A percentile compares a stretch with the other conserved stretches of the same genome.
phyloP scores from a whole-genome alignment of 2,888 invertebrate species.

The Habroteleia sp. region DNA sequence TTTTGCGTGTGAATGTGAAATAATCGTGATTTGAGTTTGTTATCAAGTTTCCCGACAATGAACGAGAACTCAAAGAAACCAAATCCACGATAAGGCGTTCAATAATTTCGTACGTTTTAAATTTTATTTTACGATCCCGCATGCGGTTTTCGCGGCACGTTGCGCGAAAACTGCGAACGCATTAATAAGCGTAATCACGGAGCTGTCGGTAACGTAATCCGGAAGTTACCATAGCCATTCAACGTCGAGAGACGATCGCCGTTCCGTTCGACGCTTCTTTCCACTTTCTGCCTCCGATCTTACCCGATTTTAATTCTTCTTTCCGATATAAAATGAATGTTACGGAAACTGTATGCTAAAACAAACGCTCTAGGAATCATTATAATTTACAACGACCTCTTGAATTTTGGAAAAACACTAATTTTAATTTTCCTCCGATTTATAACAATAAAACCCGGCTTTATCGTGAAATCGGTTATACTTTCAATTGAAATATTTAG shows the following conservation, averaged over 20 bases:
- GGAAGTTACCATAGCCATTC: slow-evolving; percentile 69
- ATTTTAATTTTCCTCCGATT: too few relatives aligned
- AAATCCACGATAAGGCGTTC: neutral
- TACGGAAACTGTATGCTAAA: slow-evolving; percentile 55
- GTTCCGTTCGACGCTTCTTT: slow-evolving; percentile 75
- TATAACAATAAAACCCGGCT: too few relatives aligned
- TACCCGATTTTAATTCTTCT: slow-evolving; percentile 55
- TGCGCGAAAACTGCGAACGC: slow-evolving; percentile 6
- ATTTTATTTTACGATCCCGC: neutral
- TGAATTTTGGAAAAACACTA: slow-evolving; percentile 5
- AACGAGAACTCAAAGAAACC: neutral
- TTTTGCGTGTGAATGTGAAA: slow-evolving; percentile 15
- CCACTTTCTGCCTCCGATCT: slow-evolving; percentile 71
- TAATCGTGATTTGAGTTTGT: neutral
- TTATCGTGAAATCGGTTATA: too few relatives aligned
- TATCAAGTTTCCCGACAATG: slow-evolving; percentile 23
- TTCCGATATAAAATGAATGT: slow-evolving; percentile 50
- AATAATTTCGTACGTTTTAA: neutral
- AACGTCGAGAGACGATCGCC: slow-evolving; percentile 65
- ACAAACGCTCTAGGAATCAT: slow-evolving; percentile 44
- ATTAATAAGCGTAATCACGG: slow-evolving; percentile 53
- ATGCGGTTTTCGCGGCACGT: neutral
- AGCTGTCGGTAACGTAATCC: slow-evolving; percentile 65
- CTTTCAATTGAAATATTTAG: too few relatives aligned
- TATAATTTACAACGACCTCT: slow-evolving; percentile 45